Conservation (phyloP, 2,797 vertebrate species). For the Chelidonichthys spinosus region DNA sequence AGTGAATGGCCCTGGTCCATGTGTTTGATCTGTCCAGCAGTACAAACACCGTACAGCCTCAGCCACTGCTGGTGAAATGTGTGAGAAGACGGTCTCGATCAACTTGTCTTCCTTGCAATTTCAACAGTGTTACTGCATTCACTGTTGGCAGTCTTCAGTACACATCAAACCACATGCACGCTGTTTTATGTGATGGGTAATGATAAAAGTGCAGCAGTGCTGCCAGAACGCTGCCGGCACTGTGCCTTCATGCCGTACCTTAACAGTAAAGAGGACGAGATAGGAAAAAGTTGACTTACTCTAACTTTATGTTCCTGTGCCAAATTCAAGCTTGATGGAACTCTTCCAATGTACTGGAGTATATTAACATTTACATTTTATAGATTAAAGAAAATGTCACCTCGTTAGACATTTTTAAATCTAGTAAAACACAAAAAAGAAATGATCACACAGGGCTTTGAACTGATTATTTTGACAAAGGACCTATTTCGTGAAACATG, state of each 20-base stretch:
- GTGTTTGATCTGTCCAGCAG: too few species aligned
- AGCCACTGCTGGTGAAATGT: not conserved
- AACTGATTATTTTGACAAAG: conserved; percentile 5
- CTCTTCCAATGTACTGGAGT: not conserved
- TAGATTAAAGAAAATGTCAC: not conserved
- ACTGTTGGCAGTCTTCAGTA: conserved; percentile 12
- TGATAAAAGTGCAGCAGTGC: conserved; percentile 26
- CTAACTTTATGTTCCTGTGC: not conserved
- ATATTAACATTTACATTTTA: not conserved
- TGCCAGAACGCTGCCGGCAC: conserved; percentile 8
- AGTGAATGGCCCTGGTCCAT: not conserved
- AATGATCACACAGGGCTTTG: not conserved
- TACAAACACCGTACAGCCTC: not conserved
- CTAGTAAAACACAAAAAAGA: not conserved
- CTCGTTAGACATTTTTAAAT: conserved; percentile 1
- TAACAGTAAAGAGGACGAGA: not conserved
- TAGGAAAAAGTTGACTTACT: not conserved
- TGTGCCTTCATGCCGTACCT: not conserved
- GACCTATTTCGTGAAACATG: not conserved
- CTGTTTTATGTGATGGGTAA: conserved; percentile 17
- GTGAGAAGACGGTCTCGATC: conserved; percentile 1
- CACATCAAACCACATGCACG: conserved; percentile 28
- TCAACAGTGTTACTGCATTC: conserved; percentile 4
- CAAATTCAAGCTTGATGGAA: not conserved
- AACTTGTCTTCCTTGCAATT: conserved; percentile 2